These are phyloP conservation scores for Manduca sexta DNA, from an alignment of 1,140 invertebrate genomes.

Conservation along the genomic window DNA sequence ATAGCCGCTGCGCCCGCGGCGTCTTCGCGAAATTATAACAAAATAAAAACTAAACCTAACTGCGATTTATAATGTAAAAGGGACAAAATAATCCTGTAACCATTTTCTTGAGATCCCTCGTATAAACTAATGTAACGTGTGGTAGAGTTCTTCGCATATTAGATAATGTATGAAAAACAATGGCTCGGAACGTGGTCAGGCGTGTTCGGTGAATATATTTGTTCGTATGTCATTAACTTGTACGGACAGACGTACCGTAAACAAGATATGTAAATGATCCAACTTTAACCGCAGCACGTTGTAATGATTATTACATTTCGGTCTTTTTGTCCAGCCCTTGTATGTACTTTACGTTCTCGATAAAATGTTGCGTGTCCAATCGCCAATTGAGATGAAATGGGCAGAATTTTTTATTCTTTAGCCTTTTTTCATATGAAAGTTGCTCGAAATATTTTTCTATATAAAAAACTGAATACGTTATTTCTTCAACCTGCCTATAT, in stretches of 20 bases:
- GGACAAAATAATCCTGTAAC: conserved; percentile 22
- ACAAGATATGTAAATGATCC: conserved; percentile 62
- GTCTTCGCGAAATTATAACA: conserved; percentile 64
- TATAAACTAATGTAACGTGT: background rate
- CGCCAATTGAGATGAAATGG: too few species aligned
- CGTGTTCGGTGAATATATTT: conserved; percentile 49
- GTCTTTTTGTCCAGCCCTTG: conserved; percentile 22
- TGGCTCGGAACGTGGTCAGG: conserved; percentile 29
- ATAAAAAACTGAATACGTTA: too few species aligned
- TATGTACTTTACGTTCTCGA: too few species aligned
- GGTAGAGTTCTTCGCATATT: conserved; percentile 14
- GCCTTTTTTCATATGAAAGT: too few species aligned
- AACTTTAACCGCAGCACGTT: conserved; percentile 25
- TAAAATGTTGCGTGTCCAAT: too few species aligned
- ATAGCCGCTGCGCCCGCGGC: conserved; percentile 49
- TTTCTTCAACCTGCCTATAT: too few species aligned
- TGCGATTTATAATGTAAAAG: conserved; percentile 56
- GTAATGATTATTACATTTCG: conserved; percentile 25
- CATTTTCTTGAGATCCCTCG: conserved; percentile 17
- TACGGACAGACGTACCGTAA: conserved; percentile 51
- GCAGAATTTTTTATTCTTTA: too few species aligned
- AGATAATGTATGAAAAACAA: conserved; percentile 36
- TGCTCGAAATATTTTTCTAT: too few species aligned
- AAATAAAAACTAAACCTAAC: conserved; percentile 57
- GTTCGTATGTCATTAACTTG: conserved; percentile 54